Evolutionary conservation across 2,888 invertebrate genomes (phyloP), one percentile per base, ranked within the genome.

Genomic region (Crematogaster levior): DNA sequence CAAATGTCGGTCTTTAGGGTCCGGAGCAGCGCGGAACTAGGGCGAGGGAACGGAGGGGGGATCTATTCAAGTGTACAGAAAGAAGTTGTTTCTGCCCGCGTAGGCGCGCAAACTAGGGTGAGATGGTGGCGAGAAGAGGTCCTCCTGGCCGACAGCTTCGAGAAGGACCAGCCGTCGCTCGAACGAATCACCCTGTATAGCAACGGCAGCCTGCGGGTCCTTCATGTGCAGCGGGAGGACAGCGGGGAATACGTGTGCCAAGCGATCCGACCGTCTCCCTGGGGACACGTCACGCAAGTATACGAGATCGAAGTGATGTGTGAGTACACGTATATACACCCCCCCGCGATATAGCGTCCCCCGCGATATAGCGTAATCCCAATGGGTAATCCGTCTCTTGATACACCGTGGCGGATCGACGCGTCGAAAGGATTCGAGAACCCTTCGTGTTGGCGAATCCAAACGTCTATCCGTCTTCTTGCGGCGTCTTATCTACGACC

Each of bases 301-400:
- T 97, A 98, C 91, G 96, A 97, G 27, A 97, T 98, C 86, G 97
- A 97, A 95, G 98, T 98, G 3, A 96, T 97, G 93, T 97, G 97
- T 97, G 94, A 96, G 97, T 96, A 86, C 10, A 12, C 18, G 24
- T 9, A 48, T n/a, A 6, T 48, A 43, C 27, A 40, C 53, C 6
- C 46, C 37, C 37, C n/a, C 12, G 48, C 65, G 48, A 75, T 63
- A 74, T n/a, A 63, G 34, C 65, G n/a, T 48, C 12, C 1, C 34
- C 30, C 34, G 24, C 34, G n/a, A n/a, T n/a, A 7, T 24, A 24
- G 15, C 9, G 15, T n/a, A n/a, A n/a, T 77, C 77, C 77, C 77
- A 2, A 46, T 6, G 24, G 77, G 48, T 24, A n/a, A 70, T 79
- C 24, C 43, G 40, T 75, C 43, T 68, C 40, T 30, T 18, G 9